Conservation (phyloP, 2,888 invertebrate species). For the Athalia circularis region DNA sequence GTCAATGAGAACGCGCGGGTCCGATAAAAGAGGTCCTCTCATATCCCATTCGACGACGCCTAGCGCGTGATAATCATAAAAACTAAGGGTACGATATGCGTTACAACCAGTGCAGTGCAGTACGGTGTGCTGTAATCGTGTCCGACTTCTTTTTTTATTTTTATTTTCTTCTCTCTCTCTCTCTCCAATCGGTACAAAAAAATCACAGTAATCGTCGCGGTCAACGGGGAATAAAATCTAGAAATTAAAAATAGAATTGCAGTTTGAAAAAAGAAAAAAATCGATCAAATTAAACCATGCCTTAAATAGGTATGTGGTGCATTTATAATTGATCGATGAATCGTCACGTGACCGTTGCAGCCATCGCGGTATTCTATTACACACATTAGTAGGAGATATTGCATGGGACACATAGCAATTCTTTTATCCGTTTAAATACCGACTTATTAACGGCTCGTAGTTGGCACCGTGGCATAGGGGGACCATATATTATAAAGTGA, state of each 20-base stretch:
- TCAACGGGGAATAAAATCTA: too few relatives aligned
- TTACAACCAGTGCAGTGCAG: background rate
- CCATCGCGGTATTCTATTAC: too few relatives aligned
- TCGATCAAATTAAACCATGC: too few relatives aligned
- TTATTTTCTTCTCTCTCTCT: too few relatives aligned
- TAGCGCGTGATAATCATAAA: conserved; percentile 43
- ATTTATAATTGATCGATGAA: too few relatives aligned
- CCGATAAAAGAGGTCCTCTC: conserved; percentile 49
- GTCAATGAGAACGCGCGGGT: conserved; percentile 59
- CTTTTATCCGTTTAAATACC: background rate
- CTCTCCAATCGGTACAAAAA: too few relatives aligned
- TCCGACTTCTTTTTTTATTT: background rate
- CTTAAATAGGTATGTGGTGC: too few relatives aligned
- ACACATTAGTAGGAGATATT: too few relatives aligned
- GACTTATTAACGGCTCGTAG: background rate
- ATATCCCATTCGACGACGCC: conserved; percentile 41
- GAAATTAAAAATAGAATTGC: too few relatives aligned
- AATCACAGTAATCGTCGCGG: too few relatives aligned
- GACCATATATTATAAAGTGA: background rate
- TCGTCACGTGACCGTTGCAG: too few relatives aligned
- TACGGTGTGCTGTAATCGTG: background rate
- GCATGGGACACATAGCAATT: background rate
- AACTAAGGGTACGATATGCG: conserved; percentile 23
- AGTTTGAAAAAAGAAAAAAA: too few relatives aligned
- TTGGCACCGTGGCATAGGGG: background rate